Percentiles rank a stretch among this genome's conserved stretches.
These are phyloP conservation scores for Ruditapes philippinarum DNA, from an alignment of 1,140 invertebrate genomes.

Conservation along the genomic window DNA sequence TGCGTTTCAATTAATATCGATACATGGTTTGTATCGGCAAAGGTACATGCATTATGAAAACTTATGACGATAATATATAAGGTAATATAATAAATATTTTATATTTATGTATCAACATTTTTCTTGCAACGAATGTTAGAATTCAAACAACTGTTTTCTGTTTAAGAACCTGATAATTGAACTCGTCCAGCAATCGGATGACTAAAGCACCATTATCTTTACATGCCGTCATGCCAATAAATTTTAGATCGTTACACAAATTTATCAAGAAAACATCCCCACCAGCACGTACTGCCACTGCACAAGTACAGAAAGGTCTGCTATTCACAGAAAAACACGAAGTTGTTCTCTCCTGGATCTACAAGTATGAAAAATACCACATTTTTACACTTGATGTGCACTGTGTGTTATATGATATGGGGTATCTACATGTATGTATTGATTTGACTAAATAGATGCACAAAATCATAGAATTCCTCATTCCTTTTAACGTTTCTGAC, in stretches of 20 bases:
- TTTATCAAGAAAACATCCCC: conserved; percentile 40
- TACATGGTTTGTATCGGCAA: background rate
- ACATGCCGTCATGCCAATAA: conserved; percentile 23
- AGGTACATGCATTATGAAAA: background rate
- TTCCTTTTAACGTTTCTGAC: no score
- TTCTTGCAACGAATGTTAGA: no score
- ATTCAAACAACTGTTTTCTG: no score
- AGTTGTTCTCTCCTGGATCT: conserved; percentile 32
- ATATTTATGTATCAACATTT: no score
- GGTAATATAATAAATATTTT: no score
- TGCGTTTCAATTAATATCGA: background rate
- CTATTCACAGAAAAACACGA: background rate
- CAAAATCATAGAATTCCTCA: no score
- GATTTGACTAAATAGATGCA: no score
- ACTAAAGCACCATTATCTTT: background rate
- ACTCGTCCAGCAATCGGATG: background rate
- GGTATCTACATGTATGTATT: no score
- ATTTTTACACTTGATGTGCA: no score
- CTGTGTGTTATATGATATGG: no score
- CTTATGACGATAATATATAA: no score
- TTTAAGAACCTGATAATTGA: background rate
- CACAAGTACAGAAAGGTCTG: conserved; percentile 11
- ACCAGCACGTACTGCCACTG: conserved; percentile 30
- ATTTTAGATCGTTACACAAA: background rate
- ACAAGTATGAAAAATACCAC: background rate